Evolutionary conservation across 1,140 invertebrate genomes (phyloP).

Genomic region (Aporrectodea caliginosa): DNA sequence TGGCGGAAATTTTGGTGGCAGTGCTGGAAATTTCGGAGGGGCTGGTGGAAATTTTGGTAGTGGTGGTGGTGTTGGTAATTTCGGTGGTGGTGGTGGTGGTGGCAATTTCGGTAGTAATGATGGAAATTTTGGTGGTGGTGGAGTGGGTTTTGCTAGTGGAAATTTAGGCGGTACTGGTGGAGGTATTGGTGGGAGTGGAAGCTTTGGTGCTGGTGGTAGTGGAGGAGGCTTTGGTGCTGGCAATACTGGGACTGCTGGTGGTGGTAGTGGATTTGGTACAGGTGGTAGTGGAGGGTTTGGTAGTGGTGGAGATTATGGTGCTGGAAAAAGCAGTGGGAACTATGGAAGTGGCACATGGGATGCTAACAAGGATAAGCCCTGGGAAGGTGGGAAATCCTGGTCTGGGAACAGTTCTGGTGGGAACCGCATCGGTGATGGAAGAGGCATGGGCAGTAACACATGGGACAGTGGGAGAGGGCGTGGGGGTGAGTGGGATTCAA

Average conservation of each 20-base stretch:
- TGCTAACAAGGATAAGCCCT: neutral
- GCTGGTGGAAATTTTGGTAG: neutral
- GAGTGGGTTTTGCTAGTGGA: neutral
- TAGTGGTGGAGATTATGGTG: neutral
- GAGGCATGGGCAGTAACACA: too few relatives aligned
- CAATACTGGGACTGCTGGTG: neutral
- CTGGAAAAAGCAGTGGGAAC: neutral
- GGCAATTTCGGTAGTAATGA: neutral
- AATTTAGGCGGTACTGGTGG: neutral
- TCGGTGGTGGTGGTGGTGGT: too few relatives aligned
- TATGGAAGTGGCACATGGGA: neutral
- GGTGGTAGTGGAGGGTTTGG: neutral
- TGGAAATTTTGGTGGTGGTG: neutral
- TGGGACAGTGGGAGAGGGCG: too few relatives aligned
- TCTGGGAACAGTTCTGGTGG: too few relatives aligned
- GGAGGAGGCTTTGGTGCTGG: neutral
- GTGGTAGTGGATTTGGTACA: neutral
- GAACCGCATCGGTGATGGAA: too few relatives aligned
- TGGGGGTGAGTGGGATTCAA: too few relatives aligned
- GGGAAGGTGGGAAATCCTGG: too few relatives aligned
- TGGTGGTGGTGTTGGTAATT: neutral
- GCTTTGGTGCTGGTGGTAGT: neutral
- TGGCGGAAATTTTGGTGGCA: neutral
- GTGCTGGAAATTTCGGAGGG: neutral
- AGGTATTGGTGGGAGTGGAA: neutral